Evolutionary conservation across 2,113 vertebrate species (phyloP).

Genomic region (Symphodus melops): DNA sequence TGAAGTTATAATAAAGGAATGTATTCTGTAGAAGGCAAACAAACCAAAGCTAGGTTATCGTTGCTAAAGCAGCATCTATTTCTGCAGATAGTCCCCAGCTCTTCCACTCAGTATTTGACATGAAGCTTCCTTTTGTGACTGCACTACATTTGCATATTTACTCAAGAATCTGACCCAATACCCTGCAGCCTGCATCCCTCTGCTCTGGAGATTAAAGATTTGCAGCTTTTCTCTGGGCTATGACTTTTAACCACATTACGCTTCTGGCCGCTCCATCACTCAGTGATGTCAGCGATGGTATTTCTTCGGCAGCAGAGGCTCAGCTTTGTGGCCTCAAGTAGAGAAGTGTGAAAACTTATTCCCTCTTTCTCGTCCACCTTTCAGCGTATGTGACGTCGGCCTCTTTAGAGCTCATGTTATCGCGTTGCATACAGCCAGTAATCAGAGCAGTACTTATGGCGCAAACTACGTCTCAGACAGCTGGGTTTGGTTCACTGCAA

Average conservation of each 20-base stretch:
- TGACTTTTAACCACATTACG: constrained; percentile 26
- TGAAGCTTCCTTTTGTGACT: neutral
- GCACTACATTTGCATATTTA: constrained; percentile 7
- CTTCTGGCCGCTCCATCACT: constrained; percentile 20
- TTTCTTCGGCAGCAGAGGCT: constrained; percentile 34
- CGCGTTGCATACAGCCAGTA: constrained; percentile 13
- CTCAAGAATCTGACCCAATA: constrained; percentile 4
- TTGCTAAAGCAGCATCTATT: no score
- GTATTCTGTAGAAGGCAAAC: no score
- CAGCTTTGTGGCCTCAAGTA: constrained; percentile 15
- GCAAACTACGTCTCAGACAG: neutral
- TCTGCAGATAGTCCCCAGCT: neutral
- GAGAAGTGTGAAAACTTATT: neutral
- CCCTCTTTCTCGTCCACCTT: neutral
- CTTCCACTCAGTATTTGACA: neutral
- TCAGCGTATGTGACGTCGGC: constrained; percentile 11
- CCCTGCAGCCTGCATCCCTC: neutral
- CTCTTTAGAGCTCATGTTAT: neutral
- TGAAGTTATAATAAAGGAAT: no score
- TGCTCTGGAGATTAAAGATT: neutral
- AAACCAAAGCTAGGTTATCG: no score
- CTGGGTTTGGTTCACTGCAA: constrained; percentile 2
- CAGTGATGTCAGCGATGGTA: constrained; percentile 21
- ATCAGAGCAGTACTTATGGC: neutral
- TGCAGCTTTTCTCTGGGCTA: constrained; percentile 4